Percentiles rank a stretch among this genome's conserved stretches.
Conservation (phyloP, 2,797 vertebrate species). For the Lacerta agilis region DNA sequence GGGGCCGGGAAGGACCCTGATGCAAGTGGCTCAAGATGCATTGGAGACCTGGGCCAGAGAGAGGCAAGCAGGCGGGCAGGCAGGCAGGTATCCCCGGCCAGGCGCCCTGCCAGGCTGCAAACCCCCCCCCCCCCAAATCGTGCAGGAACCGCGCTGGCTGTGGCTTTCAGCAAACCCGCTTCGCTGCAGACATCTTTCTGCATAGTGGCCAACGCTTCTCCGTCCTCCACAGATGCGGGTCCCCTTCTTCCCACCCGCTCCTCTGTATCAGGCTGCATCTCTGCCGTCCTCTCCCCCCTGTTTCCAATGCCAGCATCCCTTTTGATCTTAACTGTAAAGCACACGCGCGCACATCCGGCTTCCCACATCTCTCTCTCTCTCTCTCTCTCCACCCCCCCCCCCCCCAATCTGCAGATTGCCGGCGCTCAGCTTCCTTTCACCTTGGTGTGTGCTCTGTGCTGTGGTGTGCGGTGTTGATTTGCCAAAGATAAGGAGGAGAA, state of each 20-base stretch:
- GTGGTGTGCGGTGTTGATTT: background rate
- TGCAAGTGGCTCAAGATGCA: background rate
- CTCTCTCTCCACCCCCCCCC: background rate
- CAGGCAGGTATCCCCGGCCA: background rate
- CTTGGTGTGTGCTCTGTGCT: background rate
- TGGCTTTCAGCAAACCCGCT: background rate
- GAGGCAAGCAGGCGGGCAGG: background rate
- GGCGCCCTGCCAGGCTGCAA: background rate
- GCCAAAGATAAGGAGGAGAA: background rate
- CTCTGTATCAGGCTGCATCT: too few relatives aligned
- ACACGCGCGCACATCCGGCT: too few relatives aligned
- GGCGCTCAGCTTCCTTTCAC: background rate
- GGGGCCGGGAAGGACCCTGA: background rate
- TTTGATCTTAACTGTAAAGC: background rate
- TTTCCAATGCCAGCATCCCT: background rate
- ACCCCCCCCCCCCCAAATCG: background rate
- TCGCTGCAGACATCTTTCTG: background rate
- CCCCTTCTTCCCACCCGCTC: background rate
- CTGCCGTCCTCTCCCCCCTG: background rate
- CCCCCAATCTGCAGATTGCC: too few relatives aligned
- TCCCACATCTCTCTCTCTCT: too few relatives aligned
- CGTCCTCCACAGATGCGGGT: too few relatives aligned
- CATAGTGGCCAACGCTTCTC: background rate
- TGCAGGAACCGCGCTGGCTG: background rate
- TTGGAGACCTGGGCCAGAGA: background rate